A percentile compares a stretch with the other conserved stretches of the same genome.
Evolutionary conservation across 2,113 vertebrate species (phyloP).

Genomic region (Labeo rohita): DNA sequence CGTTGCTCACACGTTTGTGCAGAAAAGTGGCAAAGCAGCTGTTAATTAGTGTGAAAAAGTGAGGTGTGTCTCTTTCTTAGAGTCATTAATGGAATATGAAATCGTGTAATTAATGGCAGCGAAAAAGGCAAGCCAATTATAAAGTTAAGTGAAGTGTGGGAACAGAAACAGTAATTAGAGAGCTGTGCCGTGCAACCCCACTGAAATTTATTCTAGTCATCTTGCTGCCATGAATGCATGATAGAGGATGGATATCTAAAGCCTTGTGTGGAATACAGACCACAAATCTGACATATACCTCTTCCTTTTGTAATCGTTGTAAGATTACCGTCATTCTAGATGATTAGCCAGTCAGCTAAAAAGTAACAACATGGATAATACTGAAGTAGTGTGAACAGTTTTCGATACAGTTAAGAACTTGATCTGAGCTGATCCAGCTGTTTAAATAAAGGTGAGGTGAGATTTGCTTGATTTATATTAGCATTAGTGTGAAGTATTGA

Average conservation of each 20-base stretch:
- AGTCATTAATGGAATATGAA: slow-evolving; percentile 95
- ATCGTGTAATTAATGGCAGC: slow-evolving; percentile 97
- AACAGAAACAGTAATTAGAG: slow-evolving; percentile 88
- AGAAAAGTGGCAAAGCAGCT: slow-evolving; percentile 68
- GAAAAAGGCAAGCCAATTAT: slow-evolving; percentile 97
- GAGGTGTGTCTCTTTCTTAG: slow-evolving; percentile 83
- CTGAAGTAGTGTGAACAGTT: neutral
- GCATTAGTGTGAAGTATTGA: slow-evolving; percentile 49
- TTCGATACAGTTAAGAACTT: neutral
- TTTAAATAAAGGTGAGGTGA: slow-evolving; percentile 67
- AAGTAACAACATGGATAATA: neutral
- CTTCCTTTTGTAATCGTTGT: neutral
- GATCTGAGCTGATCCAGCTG: slow-evolving; percentile 59
- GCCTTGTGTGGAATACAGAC: slow-evolving; percentile 35
- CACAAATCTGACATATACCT: neutral
- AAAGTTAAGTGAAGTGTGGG: slow-evolving; percentile 98
- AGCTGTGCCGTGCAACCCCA: slow-evolving; percentile 81
- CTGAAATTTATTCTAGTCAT: slow-evolving; percentile 79
- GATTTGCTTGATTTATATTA: slow-evolving; percentile 66
- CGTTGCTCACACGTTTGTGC: slow-evolving; percentile 41
- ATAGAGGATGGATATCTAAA: slow-evolving; percentile 30
- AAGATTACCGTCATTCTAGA: neutral
- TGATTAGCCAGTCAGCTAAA: slow-evolving; percentile 6
- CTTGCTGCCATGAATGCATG: slow-evolving; percentile 43
- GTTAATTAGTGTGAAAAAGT: slow-evolving; percentile 83